phyloP scores from a whole-genome alignment of 2,113 vertebrate species.

The Sula dactylatra region DNA sequence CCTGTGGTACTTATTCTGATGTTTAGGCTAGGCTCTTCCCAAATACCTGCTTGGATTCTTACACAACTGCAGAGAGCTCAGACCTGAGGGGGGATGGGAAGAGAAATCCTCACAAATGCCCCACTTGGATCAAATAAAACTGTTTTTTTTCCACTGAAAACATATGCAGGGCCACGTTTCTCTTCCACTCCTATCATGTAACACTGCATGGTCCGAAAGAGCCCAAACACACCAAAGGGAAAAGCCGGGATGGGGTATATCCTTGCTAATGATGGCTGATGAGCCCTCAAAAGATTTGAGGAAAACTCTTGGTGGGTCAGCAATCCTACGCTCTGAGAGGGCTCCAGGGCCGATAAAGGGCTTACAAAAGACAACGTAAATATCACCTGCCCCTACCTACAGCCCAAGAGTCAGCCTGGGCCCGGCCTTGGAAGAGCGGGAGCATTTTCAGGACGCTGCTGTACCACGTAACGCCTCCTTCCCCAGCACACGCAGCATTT shows the following conservation, averaged over 20 bases:
- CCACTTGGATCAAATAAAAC: background rate
- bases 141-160: background rate
- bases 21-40: background rate
- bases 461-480: fast-evolving
- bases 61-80: fast-evolving
- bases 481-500: background rate
- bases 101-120: background rate
- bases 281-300: background rate
- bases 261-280: background rate
- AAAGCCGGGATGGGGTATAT: background rate
- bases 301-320: background rate
- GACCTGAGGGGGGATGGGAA: background rate
- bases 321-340: background rate
- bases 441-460: fast-evolving
- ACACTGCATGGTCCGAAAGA: background rate
- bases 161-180: fast-evolving
- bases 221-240: background rate
- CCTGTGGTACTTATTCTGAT: background rate
- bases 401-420: background rate
- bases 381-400: background rate
- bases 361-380: fast-evolving
- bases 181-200: background rate
- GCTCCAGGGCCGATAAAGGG: background rate
- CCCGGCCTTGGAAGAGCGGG: fast-evolving
- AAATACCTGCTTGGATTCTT: background rate